Base-by-base conservation (phyloP, 1,140 invertebrate species). In the Lanistes nyassanus region DNA sequence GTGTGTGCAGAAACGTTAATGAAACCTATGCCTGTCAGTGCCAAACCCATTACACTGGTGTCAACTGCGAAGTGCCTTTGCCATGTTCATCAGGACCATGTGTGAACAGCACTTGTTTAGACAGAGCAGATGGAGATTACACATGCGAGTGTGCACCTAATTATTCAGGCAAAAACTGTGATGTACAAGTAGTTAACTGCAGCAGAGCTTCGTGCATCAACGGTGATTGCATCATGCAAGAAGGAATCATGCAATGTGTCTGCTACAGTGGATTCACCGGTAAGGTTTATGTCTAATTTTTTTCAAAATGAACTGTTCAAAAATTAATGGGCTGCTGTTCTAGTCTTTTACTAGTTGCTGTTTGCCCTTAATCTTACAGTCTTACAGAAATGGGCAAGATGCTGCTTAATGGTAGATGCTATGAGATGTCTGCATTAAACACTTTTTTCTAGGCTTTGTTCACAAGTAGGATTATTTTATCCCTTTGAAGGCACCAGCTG, bases 71-170 rank as follows among this genome's bases (percentile, higher is more conserved):
- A 65, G 91, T 90, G 21, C 31, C 60, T 2, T 42, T 83, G 56
- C 78, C 79, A 31, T 83, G 82, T 65, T 55, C 66, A 19, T 64
- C 51, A 19, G 36, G 31, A 19, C 93, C 94, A 0, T 98, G 97
- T 87, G 90, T 93, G 68, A 95, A 98, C 89, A 96, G 95, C 9
- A 96, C 93, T 29, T 96, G 94, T 65, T 97, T 96, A 89, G 91
- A 95, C 36, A 95, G 96, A 84, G 91, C 93, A 81, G 90, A 62
- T 29, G 75, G 76, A 23, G 75, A 71, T 26, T 85, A 81, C 51
- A 62, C 23, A 26, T 85, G 84, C 69, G 39, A 70, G 5, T 86
- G 85, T 81, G 34, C 64, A 13, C 77, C 81, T n/a, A 75, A 76
- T 16, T 85, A 78, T 67, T 77, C 76, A 29, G 85, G 86, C 19